These are phyloP conservation scores for Micronycteris hirsuta DNA, from an alignment of 2,113 vertebrate genomes.

Conservation along the genomic window DNA sequence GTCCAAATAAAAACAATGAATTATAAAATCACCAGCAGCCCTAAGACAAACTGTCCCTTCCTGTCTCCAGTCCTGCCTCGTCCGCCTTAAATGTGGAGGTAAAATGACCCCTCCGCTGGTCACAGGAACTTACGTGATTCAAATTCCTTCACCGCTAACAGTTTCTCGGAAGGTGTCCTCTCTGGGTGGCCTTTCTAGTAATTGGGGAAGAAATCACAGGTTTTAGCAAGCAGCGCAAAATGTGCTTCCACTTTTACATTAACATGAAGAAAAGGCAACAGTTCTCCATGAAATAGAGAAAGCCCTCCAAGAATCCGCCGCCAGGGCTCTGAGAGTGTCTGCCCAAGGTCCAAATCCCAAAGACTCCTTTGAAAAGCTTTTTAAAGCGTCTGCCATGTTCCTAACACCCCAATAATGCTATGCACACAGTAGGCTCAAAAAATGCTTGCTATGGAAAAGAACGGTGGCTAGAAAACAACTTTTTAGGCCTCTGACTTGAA, in stretches of 20 bases:
- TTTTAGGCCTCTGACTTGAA: conserved; percentile 58
- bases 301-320: background rate
- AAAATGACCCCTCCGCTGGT: rapidly evolving
- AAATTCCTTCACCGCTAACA: conserved; percentile 88
- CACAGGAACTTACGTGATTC: conserved; percentile 89
- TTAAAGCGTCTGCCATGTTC: background rate
- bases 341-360: background rate
- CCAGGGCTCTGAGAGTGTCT: background rate
- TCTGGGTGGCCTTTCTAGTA: conserved; percentile 89
- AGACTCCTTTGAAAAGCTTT: background rate
- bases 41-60: background rate
- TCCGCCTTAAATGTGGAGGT: too few relatives aligned
- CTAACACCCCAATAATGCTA: background rate
- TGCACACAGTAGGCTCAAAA: conserved; percentile 50
- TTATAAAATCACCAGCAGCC: background rate
- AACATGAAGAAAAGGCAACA: background rate
- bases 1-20: background rate
- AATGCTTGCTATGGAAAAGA: conserved; percentile 29
- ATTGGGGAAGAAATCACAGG: background rate
- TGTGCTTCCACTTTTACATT: background rate
- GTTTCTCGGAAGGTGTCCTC: conserved; percentile 86
- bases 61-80: background rate
- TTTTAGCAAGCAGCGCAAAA: background rate
- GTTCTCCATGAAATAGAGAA: background rate
- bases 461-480: conserved; percentile 27